Evolutionary conservation across 2,113 vertebrate genomes (phyloP).

Genomic region (Urocitellus parryii): DNA sequence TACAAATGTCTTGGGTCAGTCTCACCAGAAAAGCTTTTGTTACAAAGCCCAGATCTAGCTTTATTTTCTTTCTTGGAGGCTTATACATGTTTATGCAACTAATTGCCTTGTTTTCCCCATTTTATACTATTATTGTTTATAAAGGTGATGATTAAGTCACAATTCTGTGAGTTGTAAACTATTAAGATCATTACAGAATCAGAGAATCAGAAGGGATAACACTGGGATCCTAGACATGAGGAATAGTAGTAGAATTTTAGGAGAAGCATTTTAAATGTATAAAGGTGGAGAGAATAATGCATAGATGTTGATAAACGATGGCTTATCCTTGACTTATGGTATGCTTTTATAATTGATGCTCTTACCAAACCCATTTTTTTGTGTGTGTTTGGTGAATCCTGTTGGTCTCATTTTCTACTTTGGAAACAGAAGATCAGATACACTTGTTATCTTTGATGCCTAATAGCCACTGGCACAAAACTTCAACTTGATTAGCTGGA

Average conservation of each 20-base stretch:
- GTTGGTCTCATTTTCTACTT: neutral
- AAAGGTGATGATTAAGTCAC: neutral
- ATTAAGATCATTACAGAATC: neutral
- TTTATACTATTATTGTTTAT: neutral
- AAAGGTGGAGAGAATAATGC: neutral
- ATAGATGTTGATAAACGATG: neutral
- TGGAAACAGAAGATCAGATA: neutral
- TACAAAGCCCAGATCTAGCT: neutral
- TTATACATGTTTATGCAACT: neutral
- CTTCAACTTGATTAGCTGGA: neutral
- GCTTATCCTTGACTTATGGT: neutral
- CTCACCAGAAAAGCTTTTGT: neutral
- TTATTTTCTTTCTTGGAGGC: neutral
- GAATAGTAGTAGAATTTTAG: neutral
- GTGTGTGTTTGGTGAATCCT: neutral
- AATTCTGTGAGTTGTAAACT: slow-evolving; percentile 18
- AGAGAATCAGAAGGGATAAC: neutral
- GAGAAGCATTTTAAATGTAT: slow-evolving; percentile 11
- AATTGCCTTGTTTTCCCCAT: slow-evolving; percentile 13
- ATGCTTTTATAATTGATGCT: neutral
- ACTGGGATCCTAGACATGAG: neutral
- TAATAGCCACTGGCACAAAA: neutral
- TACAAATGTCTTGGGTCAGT: neutral
- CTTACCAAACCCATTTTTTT: neutral
- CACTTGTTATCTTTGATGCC: neutral